Conservation (phyloP, 2,113 vertebrate species). For the Puffinus mauretanicus region DNA sequence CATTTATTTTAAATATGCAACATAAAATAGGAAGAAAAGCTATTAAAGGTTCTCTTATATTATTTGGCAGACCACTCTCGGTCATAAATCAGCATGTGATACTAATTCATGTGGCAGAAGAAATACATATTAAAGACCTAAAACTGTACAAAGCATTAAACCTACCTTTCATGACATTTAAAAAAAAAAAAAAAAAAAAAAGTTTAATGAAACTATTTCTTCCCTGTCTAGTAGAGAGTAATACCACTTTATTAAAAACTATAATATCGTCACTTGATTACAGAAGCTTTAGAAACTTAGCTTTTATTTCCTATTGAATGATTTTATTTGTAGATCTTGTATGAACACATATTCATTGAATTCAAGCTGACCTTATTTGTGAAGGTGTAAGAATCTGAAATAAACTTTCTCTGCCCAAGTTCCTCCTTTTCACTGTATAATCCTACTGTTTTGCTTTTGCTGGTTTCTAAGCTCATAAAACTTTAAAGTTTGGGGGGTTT, state of each 20-base stretch:
- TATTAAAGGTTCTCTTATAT: neutral
- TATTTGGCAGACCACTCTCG: neutral
- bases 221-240: neutral
- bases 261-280: neutral
- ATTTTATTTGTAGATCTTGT: neutral
- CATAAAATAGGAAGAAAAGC: neutral
- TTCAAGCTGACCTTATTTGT: neutral
- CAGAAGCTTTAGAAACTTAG: neutral
- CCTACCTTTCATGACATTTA: neutral
- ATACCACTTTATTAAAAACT: neutral
- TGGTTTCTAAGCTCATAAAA: neutral
- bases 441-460: neutral
- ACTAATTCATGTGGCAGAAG: neutral
- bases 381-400: neutral
- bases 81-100: neutral
- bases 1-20: neutral
- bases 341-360: neutral
- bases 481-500: neutral
- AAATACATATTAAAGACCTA: neutral
- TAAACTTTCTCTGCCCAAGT: neutral
- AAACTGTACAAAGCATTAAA: neutral
- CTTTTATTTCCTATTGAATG: neutral
- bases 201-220: neutral
- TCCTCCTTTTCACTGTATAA: neutral
- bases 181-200: neutral